Conservation (phyloP, 1,140 invertebrate species). For the Brachionus manjavacas region DNA sequence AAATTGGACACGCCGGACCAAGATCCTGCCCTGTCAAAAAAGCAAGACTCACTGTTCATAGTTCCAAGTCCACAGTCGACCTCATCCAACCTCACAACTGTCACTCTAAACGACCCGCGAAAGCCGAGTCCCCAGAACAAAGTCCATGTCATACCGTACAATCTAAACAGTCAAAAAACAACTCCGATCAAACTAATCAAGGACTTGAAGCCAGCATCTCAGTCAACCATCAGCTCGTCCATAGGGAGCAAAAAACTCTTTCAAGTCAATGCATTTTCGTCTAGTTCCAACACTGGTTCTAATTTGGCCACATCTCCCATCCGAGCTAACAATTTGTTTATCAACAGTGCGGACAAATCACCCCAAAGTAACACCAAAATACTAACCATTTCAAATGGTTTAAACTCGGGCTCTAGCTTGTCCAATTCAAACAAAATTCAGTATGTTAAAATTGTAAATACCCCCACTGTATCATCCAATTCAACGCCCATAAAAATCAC, state of each 20-base stretch:
- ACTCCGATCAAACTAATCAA: neutral
- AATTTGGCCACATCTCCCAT: neutral
- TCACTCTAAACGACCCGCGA: neutral
- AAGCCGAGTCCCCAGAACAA: neutral
- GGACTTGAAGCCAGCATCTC: neutral
- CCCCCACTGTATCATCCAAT: neutral
- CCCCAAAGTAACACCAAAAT: neutral
- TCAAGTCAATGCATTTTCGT: neutral
- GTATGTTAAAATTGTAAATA: constrained; percentile 37
- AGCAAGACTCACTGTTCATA: neutral
- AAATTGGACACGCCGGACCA: neutral
- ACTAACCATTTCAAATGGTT: neutral
- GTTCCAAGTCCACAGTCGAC: neutral
- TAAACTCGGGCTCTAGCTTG: neutral
- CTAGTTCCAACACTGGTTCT: neutral
- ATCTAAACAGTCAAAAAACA: neutral
- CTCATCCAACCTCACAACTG: neutral
- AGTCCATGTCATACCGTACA: neutral
- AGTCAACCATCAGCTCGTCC: neutral
- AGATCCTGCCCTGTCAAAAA: neutral
- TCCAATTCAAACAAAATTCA: constrained; percentile 13
- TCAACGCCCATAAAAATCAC: neutral
- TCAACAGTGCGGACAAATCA: neutral
- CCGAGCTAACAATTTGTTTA: neutral
- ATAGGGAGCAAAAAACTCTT: neutral